Evolutionary conservation across 2,113 vertebrate genomes (phyloP), one percentile per base, ranked within the genome.

Genomic region (Myrmophylax atrothorax): DNA sequence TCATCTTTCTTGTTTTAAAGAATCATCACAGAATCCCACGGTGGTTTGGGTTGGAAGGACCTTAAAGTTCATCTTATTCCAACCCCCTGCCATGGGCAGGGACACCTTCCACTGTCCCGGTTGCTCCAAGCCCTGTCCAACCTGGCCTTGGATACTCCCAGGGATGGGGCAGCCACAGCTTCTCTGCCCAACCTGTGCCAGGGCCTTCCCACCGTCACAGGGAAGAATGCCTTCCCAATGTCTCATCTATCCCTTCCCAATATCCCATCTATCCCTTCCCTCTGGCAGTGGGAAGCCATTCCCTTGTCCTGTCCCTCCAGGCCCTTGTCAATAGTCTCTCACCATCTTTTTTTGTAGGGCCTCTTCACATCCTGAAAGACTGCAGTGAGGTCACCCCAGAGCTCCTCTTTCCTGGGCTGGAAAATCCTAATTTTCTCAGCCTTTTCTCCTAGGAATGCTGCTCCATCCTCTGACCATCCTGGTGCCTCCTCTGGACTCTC

Each of bases 201-300:
- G 66, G n/a, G 28, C 23, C 56, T 87, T 0, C 1, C 1, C 29
- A 35, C 6, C 13, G 42, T 80, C 18, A 0, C 7, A 58, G 33
- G 6, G 31, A 66, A 3, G 0, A 52, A 58, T 50, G 37, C 2
- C 44, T 66, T 7, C 37, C 77, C 33, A 38, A 5, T n/a, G n/a
- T n/a, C n/a, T n/a, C n/a, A n/a, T n/a, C n/a, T n/a, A n/a, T n/a
- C n/a, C n/a, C n/a, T n/a, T n/a, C n/a, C n/a, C n/a, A n/a, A n/a
- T n/a, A 18, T 47, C 33, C 23, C 25, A 47, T 18, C n/a, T 9
- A 29, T 0, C 15, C 40, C n/a, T 23, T 14, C 42, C 19, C 55
- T 47, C 19, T 59, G 25, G 6, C 55, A 37, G 2, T 75, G 6
- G 19, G 38, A 81, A 67, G 28, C 44, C 33, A 52, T 75, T 60